Conservation (phyloP, 1,140 invertebrate species). For the Dreissena polymorpha region DNA sequence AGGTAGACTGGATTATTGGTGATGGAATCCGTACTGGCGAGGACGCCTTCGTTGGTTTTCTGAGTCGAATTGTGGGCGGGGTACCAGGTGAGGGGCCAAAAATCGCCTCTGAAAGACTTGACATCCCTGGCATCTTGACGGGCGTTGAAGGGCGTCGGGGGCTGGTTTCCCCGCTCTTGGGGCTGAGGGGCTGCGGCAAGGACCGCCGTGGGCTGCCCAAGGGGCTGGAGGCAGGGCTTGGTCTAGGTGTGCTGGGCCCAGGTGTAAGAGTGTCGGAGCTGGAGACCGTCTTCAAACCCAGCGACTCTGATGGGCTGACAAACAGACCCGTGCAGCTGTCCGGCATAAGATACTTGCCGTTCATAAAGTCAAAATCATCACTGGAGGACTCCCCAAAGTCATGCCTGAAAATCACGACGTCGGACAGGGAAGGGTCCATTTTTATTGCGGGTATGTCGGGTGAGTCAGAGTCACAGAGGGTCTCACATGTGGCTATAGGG, state of each 20-base stretch:
- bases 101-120: slow-evolving; percentile 17
- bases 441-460: slow-evolving; percentile 68
- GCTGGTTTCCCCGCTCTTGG: slow-evolving; percentile 60
- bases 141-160: slow-evolving; percentile 65
- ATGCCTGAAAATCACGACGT: slow-evolving; percentile 25
- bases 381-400: slow-evolving; percentile 53
- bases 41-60: slow-evolving; percentile 68
- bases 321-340: slow-evolving; percentile 67
- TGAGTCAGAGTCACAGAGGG: slow-evolving; percentile 71
- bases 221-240: slow-evolving; percentile 69
- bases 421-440: slow-evolving; percentile 56
- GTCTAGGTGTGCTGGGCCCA: slow-evolving; percentile 61
- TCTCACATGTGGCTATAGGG: slow-evolving; percentile 79
- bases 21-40: slow-evolving; percentile 73
- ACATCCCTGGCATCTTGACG: slow-evolving; percentile 54
- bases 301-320: slow-evolving; percentile 47
- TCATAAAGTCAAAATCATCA: slow-evolving; percentile 51
- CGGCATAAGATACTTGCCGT: slow-evolving; percentile 61
- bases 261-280: slow-evolving; percentile 84
- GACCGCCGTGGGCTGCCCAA: slow-evolving; percentile 64
- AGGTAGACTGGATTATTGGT: slow-evolving; percentile 57
- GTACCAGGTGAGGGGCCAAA: slow-evolving; percentile 66
- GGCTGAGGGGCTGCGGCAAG: slow-evolving; percentile 54
- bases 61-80: slow-evolving; percentile 64
- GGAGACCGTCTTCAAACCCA: slow-evolving; percentile 81